Evolutionary conservation across 2,888 invertebrate species (phyloP), one percentile per base, ranked within the genome.

Genomic region (Spodoptera littoralis): DNA sequence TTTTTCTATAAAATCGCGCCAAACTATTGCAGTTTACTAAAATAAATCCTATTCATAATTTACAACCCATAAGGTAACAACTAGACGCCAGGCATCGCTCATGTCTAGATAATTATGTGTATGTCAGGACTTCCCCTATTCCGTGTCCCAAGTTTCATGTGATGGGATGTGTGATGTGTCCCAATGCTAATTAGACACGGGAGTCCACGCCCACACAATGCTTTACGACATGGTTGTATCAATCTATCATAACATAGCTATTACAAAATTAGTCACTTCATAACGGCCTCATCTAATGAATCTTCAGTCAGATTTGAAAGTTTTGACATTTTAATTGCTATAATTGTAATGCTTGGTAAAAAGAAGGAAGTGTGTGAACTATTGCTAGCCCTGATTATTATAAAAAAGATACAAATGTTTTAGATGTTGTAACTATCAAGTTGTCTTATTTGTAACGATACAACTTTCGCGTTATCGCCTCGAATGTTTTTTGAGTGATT

Each of bases 91-190:
- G 9, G 8, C 36, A 36, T 8, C 3, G 4, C 30, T 30, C 30
- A 30, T 30, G 30, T 27, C 18, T 18, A 18, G 18, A 18, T 18
- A 18, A 18, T 18, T 18, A 22, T 53, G 54, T 70, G 73, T 70
- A 63, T 59, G 65, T 54, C 47, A 60, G 73, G 66, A 64, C 60
- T 74, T 72, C 65, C 70, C 76, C 55, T 45, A 43, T 51, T n/a
- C 44, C 27, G 4, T 66, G 55, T 30, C 27, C 27, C 24, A 18
- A 41, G n/a, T 41, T 27, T 63, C 13, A 60, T 56, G 6, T 69
- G 51, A 46, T 48, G 18, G 48, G 48, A 45, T 41, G 12, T 43
- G 53, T 58, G 55, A 56, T n/a, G 9, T n/a, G 70, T 71, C 27
- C 41, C 41, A 65, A 51, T 60, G 44, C 56, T 56, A 53, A 30